phyloP scores from a whole-genome alignment of 2,797 vertebrate species.

The Sus cebifrons region DNA sequence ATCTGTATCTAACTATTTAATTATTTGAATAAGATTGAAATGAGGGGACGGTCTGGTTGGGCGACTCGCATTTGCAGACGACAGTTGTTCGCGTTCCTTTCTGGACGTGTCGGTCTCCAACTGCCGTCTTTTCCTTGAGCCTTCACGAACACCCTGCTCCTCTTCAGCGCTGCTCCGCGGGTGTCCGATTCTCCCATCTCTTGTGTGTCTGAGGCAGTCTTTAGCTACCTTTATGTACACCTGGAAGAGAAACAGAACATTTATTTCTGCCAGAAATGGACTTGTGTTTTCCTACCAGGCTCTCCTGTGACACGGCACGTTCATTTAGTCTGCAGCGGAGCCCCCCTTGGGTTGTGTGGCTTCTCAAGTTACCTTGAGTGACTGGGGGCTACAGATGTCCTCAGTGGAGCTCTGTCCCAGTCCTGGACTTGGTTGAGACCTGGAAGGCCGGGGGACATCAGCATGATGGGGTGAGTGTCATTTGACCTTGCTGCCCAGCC shows the following conservation, averaged over 20 bases:
- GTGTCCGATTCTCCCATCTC: no score
- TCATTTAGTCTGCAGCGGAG: not conserved
- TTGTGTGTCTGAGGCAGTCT: not conserved
- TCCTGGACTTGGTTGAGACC: not conserved
- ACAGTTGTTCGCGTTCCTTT: not conserved
- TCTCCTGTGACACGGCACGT: not conserved
- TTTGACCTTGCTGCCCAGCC: not conserved
- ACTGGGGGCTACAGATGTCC: rapidly evolving
- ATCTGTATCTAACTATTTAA: not conserved
- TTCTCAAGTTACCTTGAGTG: not conserved
- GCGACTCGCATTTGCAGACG: no score
- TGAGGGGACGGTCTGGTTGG: not conserved
- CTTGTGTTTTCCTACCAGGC: not conserved
- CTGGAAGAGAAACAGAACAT: not conserved
- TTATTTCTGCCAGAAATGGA: not conserved
- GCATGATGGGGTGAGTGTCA: not conserved
- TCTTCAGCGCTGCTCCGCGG: no score
- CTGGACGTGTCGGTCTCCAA: not conserved
- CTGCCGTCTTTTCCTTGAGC: not conserved
- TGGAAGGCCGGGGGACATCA: rapidly evolving
- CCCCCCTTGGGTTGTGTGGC: not conserved
- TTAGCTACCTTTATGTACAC: rapidly evolving
- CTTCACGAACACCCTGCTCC: not conserved
- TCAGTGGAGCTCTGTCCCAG: not conserved
- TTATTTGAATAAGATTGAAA: not conserved